These are phyloP conservation scores for Plecturocebus donacophilus DNA, from an alignment of 2,113 vertebrate genomes.

Conservation along the genomic window DNA sequence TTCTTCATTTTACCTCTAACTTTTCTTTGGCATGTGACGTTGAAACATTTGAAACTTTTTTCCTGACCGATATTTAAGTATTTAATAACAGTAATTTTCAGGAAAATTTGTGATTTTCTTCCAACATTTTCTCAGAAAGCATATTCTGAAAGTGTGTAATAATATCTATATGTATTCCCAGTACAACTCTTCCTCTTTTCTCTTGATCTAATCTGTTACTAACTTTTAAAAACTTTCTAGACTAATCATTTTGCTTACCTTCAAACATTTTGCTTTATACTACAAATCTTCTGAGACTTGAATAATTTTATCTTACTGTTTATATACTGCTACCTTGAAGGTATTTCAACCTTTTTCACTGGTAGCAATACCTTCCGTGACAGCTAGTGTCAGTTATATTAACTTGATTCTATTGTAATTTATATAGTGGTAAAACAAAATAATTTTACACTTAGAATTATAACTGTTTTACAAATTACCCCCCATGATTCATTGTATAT, in stretches of 20 bases:
- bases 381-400: background rate
- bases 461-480: background rate
- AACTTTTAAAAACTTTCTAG: constrained; percentile 29
- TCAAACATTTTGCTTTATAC: constrained; percentile 41
- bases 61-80: background rate
- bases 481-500: background rate
- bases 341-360: background rate
- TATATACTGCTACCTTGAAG: background rate
- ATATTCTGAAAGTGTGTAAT: background rate
- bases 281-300: constrained; percentile 48
- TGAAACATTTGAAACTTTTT: background rate
- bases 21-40: background rate
- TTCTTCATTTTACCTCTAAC: background rate
- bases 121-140: background rate
- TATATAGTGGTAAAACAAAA: background rate
- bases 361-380: background rate
- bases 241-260: background rate
- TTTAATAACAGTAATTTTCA: background rate
- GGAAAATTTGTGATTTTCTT: background rate
- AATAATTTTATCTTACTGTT: constrained; percentile 37
- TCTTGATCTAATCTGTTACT: constrained; percentile 34
- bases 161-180: background rate
- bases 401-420: constrained; percentile 47
- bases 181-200: background rate
- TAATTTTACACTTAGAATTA: constrained; percentile 45